Evolutionary conservation across 2,888 invertebrate genomes (phyloP).

Genomic region (Drosophila subquinaria): DNA sequence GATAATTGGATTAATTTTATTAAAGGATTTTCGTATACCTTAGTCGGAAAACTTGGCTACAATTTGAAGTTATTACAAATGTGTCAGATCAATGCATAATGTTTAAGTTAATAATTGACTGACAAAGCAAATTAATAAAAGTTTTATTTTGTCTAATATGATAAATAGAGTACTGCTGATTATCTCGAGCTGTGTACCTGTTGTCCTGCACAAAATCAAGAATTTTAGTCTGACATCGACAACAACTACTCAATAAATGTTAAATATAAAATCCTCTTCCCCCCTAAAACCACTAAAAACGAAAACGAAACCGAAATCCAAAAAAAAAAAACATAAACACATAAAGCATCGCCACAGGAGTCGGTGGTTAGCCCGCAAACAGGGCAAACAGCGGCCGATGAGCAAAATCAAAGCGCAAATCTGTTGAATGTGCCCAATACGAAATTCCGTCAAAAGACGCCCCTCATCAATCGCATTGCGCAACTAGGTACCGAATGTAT

Average conservation of each 20-base stretch:
- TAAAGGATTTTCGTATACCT: not conserved
- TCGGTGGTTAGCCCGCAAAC: slow-evolving; percentile 56
- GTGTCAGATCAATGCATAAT: too few relatives aligned
- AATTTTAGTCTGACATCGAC: slow-evolving; percentile 2
- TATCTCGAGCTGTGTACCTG: slow-evolving; percentile 29
- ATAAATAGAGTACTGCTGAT: too few relatives aligned
- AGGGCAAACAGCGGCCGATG: slow-evolving; percentile 52
- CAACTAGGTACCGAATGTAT: slow-evolving; percentile 83
- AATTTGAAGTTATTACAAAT: too few relatives aligned
- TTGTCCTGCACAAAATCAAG: not conserved
- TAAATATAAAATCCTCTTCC: slow-evolving; percentile 62
- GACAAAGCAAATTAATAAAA: too few relatives aligned
- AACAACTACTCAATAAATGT: slow-evolving; percentile 49
- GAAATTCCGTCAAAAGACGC: slow-evolving; percentile 84
- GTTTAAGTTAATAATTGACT: too few relatives aligned
- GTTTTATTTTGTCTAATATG: too few relatives aligned
- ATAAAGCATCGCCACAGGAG: slow-evolving; percentile 75
- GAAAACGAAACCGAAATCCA: slow-evolving; percentile 8
- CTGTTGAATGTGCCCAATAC: slow-evolving; percentile 66
- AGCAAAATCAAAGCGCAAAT: slow-evolving; percentile 67
- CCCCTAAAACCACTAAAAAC: slow-evolving; percentile 15
- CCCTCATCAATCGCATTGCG: slow-evolving; percentile 84
- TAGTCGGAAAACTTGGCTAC: too few relatives aligned
- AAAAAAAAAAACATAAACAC: slow-evolving; percentile 23
- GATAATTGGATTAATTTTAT: not conserved